These are phyloP conservation scores for Gopherus flavomarginatus DNA, from an alignment of 2,113 vertebrate species.

Conservation along the genomic window DNA sequence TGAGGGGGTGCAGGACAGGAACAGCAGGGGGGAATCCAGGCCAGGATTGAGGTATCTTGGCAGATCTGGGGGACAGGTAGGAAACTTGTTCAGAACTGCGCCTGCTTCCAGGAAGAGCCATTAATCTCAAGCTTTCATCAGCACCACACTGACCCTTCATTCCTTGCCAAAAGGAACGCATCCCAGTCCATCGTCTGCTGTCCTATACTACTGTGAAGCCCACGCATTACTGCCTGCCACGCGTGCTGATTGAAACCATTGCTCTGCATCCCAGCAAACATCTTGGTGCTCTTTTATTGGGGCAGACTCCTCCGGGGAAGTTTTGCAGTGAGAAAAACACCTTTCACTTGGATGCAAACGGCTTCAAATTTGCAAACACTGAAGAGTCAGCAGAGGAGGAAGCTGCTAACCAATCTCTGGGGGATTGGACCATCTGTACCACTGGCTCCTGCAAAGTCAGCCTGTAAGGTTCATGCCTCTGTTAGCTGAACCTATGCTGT, in stretches of 20 bases:
- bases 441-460: background rate
- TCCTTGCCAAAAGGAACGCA: background rate
- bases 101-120: background rate
- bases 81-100: background rate
- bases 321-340: background rate
- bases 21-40: background rate
- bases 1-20: background rate
- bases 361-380: background rate
- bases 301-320: background rate
- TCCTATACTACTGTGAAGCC: background rate
- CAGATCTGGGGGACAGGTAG: background rate
- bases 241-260: background rate
- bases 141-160: background rate
- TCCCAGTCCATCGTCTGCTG: background rate
- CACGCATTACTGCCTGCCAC: background rate
- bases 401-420: background rate
- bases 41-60: background rate
- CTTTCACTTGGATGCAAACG: background rate
- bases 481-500: background rate
- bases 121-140: background rate
- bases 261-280: background rate
- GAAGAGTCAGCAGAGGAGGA: background rate
- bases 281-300: background rate
- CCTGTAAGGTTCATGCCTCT: background rate
- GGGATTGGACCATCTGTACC: constrained; percentile 16